phyloP scores from a whole-genome alignment of 2,113 vertebrate species.

The Tragelaphus imberbis region DNA sequence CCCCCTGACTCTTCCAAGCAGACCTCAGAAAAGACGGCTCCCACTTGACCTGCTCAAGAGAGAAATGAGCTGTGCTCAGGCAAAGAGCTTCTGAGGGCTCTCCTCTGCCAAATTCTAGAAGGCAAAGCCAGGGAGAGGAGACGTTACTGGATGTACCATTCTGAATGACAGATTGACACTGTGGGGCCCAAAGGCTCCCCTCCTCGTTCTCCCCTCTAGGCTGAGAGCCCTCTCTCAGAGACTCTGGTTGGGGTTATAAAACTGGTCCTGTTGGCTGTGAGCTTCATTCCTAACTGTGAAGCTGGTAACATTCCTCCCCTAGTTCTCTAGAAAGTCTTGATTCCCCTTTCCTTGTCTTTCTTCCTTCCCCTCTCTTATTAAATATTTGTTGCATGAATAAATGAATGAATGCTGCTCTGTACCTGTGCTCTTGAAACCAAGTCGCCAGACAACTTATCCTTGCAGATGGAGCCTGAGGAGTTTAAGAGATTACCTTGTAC shows the following conservation, averaged over 20 bases:
- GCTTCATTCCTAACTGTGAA: background rate
- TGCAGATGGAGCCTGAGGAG: background rate
- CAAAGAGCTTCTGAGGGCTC: background rate
- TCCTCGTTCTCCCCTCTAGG: background rate
- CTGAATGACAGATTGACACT: background rate
- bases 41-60: background rate
- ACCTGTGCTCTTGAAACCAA: background rate
- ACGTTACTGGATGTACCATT: background rate
- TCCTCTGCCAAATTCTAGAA: background rate
- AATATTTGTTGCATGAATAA: background rate
- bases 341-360: background rate
- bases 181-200: rapidly evolving
- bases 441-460: background rate
- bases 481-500: background rate
- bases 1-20: background rate
- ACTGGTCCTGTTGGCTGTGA: background rate
- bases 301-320: background rate
- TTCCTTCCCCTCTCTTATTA: background rate
- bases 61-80: background rate
- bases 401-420: background rate
- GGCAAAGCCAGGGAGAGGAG: background rate
- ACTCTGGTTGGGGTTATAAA: background rate
- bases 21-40: background rate
- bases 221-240: background rate
- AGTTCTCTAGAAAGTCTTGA: background rate